These are phyloP conservation scores for Mesorhabditis sp. DNA, from an alignment of 2,888 invertebrate genomes.

Conservation along the genomic window DNA sequence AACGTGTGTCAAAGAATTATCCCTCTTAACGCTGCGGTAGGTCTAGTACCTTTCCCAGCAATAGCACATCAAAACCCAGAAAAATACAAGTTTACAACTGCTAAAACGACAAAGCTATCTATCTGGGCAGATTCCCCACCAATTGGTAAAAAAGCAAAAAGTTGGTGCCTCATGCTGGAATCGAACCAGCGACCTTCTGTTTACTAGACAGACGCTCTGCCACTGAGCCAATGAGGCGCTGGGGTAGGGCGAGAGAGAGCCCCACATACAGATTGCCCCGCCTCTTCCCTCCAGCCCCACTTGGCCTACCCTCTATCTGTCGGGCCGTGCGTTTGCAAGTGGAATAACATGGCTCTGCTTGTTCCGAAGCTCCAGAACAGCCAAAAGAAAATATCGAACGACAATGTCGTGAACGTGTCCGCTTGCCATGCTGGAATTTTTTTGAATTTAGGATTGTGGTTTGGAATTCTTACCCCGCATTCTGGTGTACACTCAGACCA, in stretches of 20 bases:
- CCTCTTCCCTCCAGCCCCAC: not conserved
- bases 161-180: constrained; percentile 43
- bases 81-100: too few relatives aligned
- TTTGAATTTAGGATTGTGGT: not conserved
- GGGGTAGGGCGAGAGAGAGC: not conserved
- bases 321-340: not conserved
- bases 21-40: too few relatives aligned
- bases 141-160: not conserved
- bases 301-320: not conserved
- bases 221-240: constrained; percentile 44
- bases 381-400: not conserved
- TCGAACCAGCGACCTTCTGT: constrained; percentile 53
- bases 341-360: constrained; percentile 4
- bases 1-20: not conserved
- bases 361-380: not conserved
- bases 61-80: too few relatives aligned
- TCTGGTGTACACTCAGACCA: constrained; percentile 63
- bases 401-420: not conserved
- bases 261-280: too few relatives aligned
- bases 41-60: too few relatives aligned
- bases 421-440: not conserved
- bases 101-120: too few relatives aligned
- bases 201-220: constrained; percentile 54
- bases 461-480: not conserved
- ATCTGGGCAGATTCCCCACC: not conserved